Conservation (phyloP, 2,113 vertebrate species). For the Zapornia atra region DNA sequence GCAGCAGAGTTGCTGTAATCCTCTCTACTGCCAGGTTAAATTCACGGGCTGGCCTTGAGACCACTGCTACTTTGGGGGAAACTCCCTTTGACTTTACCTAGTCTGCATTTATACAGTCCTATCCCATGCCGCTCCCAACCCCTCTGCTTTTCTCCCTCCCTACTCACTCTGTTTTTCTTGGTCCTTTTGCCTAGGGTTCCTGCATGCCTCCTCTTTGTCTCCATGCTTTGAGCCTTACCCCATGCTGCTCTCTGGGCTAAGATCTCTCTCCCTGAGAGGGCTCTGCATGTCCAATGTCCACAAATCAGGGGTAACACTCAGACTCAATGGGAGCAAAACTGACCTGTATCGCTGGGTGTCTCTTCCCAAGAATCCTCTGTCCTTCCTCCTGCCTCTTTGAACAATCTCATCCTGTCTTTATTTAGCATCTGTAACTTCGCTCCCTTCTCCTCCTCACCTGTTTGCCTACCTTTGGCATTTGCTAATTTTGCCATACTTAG, state of each 20-base stretch:
- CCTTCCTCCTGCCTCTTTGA: neutral
- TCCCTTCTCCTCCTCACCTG: neutral
- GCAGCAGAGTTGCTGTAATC: neutral
- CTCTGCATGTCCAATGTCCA: neutral
- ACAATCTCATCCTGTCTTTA: neutral
- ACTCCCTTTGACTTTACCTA: neutral
- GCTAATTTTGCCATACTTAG: neutral
- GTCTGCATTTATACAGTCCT: neutral
- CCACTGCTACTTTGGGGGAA: neutral
- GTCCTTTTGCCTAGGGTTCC: neutral
- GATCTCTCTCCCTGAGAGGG: neutral
- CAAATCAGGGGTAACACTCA: neutral
- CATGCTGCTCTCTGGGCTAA: neutral
- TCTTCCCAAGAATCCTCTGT: neutral
- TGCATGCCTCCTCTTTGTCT: rapidly evolving
- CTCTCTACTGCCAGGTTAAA: neutral
- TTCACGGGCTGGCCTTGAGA: neutral
- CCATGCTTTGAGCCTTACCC: neutral
- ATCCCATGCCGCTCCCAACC: neutral
- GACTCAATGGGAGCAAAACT: neutral
- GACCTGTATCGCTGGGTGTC: neutral
- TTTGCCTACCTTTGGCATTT: neutral
- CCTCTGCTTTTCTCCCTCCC: neutral
- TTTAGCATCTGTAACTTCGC: neutral
- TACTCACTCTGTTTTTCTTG: neutral